phyloP scores from a whole-genome alignment of 1,140 invertebrate genomes.

The Hylyphantes graminicola region DNA sequence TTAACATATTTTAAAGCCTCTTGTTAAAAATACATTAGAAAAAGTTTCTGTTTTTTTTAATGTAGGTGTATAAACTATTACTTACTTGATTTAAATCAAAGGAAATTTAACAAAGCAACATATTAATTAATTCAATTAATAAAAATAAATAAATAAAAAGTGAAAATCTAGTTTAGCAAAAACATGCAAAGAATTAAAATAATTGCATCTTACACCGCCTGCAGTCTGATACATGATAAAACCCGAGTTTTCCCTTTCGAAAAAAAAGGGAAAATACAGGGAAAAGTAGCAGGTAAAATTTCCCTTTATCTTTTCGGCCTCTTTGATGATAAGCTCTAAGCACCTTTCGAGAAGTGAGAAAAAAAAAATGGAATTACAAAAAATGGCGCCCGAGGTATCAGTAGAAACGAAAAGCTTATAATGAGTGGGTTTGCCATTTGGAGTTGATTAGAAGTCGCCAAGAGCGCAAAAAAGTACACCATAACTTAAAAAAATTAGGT shows the following conservation, averaged over 20 bases:
- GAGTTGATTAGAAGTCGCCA: too few relatives aligned
- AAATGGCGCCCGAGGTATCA: too few relatives aligned
- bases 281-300: constrained; percentile 13
- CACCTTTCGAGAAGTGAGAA: constrained; percentile 13
- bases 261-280: constrained; percentile 2
- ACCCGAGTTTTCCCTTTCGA: background rate
- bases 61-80: background rate
- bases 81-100: background rate
- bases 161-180: background rate
- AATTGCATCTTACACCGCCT: background rate
- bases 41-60: too few relatives aligned
- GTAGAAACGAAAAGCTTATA: too few relatives aligned
- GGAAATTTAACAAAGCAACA: background rate
- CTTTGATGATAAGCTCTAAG: constrained; percentile 30
- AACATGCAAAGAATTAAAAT: background rate
- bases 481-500: too few relatives aligned
- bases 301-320: background rate
- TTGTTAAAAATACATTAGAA: too few relatives aligned
- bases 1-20: too few relatives aligned
- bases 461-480: too few relatives aligned
- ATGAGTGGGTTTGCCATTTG: too few relatives aligned
- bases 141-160: background rate
- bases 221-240: background rate
- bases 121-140: background rate
- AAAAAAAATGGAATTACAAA: background rate